Conservation (phyloP, 2,113 vertebrate genomes). For the Nannobrachium achirus region DNA sequence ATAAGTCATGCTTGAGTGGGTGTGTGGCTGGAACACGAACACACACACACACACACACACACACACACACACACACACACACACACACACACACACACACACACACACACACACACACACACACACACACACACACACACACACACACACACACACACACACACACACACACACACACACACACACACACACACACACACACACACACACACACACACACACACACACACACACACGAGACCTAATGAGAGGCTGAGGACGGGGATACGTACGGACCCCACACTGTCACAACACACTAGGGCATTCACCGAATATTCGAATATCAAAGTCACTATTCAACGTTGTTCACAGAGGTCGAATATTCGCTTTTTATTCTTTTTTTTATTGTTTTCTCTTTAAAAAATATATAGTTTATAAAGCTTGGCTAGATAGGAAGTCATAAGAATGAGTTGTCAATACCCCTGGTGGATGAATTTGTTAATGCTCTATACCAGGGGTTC, state of each 20-base stretch:
- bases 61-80: constrained; percentile 9
- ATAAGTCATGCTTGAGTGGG: constrained; percentile 44
- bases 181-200: constrained; percentile 27
- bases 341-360: too few relatives aligned
- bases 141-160: constrained; percentile 12
- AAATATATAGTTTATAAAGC: too few relatives aligned
- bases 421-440: too few relatives aligned
- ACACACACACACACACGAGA: constrained; percentile 29
- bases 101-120: constrained; percentile 9
- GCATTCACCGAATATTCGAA: too few relatives aligned
- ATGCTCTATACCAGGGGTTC: too few relatives aligned
- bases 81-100: constrained; percentile 12
- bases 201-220: constrained; percentile 28
- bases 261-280: constrained; percentile 29
- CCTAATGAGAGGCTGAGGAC: constrained; percentile 40
- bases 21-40: constrained; percentile 33
- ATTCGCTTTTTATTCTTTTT: too few relatives aligned
- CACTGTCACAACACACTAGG: too few relatives aligned
- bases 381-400: too few relatives aligned
- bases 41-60: constrained; percentile 13
- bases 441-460: too few relatives aligned
- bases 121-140: constrained; percentile 9
- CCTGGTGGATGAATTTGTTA: too few relatives aligned
- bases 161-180: constrained; percentile 9
- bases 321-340: too few relatives aligned